Base-by-base conservation (phyloP, 2,888 invertebrate genomes). In the Anticlea derivata region DNA sequence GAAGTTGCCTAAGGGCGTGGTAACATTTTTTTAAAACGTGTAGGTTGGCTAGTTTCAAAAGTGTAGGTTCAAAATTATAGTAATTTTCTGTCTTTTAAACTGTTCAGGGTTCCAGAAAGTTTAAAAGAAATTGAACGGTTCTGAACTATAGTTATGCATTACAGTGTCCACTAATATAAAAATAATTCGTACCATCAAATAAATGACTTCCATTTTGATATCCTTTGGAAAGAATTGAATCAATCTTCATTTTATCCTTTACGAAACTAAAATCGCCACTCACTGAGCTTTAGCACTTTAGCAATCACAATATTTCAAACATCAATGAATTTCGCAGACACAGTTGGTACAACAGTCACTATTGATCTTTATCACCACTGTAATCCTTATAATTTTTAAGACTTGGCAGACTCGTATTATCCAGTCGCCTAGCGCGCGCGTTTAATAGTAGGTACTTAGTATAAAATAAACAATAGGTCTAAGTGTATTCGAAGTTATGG, bases 231-330 rank as follows among this genome's bases (percentile, higher is more conserved):
- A n/a, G 20, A 40, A 38, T 47, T 39, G 49, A 45, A 23, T 49
- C 54, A n/a, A 54, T 39, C 45, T 55, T 57, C 57, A 60, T 57
- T 39, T 51, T 43, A 13, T 17, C 6, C 6, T 10, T 12, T 7
- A 11, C 11, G 22, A 27, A 44, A 45, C 7, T 6, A n/a, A 30
- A 30, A 30, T 5, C 17, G 17, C 17, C 17, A 17, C 8, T 10
- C 17, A 44, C 35, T 7, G 7, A 31, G 44, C 24, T 34, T 33
- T 33, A 23, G 20, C 24, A 44, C n/a, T 10, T n/a, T 17, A 17
- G 2, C 4, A 43, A 33, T 5, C 11, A 46, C 23, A 27, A 29
- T 24, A 35, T 35, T 30, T 12, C 7, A 24, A 31, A 43, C 33
- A 47, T 37, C 22, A 10, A 8, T 10, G 26, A 27, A 37, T 13